Conservation (phyloP, 2,888 invertebrate genomes). For the Magallana nippona region DNA sequence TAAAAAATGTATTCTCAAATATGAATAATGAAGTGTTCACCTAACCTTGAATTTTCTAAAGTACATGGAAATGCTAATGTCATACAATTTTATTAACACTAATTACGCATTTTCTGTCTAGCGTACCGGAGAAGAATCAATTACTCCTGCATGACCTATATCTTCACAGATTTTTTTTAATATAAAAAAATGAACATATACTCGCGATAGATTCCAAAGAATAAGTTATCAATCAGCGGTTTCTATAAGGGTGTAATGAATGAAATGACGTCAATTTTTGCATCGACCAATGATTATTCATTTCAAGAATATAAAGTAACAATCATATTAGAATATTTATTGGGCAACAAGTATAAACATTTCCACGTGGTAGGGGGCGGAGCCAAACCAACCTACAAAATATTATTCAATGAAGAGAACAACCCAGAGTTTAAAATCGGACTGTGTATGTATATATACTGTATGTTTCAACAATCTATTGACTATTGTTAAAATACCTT, state of each 20-base stretch:
- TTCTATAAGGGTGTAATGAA: slow-evolving; percentile 28
- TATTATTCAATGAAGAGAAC: slow-evolving; percentile 29
- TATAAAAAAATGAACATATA: background rate
- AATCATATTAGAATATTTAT: slow-evolving; percentile 33
- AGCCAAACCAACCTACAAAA: slow-evolving; percentile 27
- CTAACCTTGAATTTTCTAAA: slow-evolving; percentile 30
- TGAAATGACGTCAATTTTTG: slow-evolving; percentile 23
- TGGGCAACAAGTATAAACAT: slow-evolving; percentile 35
- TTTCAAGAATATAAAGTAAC: slow-evolving; percentile 31
- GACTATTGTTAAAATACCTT: slow-evolving; percentile 30
- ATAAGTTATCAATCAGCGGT: slow-evolving; percentile 24
- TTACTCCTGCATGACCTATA: slow-evolving; percentile 21
- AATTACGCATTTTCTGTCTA: slow-evolving; percentile 13
- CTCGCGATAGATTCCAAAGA: background rate
- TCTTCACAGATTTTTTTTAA: background rate
- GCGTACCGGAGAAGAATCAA: background rate
- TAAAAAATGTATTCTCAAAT: background rate
- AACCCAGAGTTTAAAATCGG: slow-evolving; percentile 27
- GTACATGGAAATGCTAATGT: slow-evolving; percentile 15
- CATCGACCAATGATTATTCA: slow-evolving; percentile 33
- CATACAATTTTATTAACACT: slow-evolving; percentile 21
- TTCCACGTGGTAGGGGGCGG: slow-evolving; percentile 31
- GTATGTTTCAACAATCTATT: background rate
- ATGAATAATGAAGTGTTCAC: slow-evolving; percentile 11
- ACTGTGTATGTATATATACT: slow-evolving; percentile 19